Conservation (phyloP, 2,888 invertebrate species). For the Crocallis elinguaria region DNA sequence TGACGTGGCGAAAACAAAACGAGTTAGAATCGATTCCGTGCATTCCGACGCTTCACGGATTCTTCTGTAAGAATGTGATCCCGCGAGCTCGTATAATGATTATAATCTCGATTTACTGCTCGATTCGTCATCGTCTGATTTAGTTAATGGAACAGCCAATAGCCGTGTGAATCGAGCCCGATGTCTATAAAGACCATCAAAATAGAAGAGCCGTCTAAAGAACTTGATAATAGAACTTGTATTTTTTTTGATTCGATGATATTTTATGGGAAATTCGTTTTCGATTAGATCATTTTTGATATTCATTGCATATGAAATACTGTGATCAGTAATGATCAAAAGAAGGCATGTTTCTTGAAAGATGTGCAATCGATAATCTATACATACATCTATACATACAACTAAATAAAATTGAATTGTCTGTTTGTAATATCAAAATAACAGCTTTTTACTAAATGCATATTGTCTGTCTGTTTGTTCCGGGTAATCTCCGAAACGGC, state of each 20-base stretch:
- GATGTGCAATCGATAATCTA: neutral
- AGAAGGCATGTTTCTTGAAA: neutral
- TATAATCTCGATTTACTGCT: conserved; percentile 80
- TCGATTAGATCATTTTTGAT: conserved; percentile 7
- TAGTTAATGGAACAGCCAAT: conserved; percentile 81
- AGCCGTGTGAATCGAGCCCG: conserved; percentile 72
- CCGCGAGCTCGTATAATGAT: conserved; percentile 73
- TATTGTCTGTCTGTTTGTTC: too few species aligned
- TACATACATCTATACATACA: neutral
- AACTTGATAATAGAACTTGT: conserved; percentile 14
- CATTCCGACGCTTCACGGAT: conserved; percentile 80
- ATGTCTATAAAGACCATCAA: conserved; percentile 42
- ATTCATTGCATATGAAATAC: conserved; percentile 2
- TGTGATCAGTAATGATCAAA: conserved; percentile 1
- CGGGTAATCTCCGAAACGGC: too few species aligned
- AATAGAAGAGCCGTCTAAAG: conserved; percentile 12
- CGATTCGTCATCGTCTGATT: conserved; percentile 83
- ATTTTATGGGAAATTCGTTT: conserved; percentile 22
- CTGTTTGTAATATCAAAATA: too few species aligned
- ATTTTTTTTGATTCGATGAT: conserved; percentile 20
- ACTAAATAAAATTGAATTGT: neutral
- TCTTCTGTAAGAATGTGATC: conserved; percentile 74
- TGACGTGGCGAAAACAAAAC: conserved; percentile 84
- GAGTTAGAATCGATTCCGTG: conserved; percentile 78
- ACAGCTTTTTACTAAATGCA: too few species aligned